Evolutionary conservation across 2,888 invertebrate species (phyloP).

Genomic region (Phengaris alcon): DNA sequence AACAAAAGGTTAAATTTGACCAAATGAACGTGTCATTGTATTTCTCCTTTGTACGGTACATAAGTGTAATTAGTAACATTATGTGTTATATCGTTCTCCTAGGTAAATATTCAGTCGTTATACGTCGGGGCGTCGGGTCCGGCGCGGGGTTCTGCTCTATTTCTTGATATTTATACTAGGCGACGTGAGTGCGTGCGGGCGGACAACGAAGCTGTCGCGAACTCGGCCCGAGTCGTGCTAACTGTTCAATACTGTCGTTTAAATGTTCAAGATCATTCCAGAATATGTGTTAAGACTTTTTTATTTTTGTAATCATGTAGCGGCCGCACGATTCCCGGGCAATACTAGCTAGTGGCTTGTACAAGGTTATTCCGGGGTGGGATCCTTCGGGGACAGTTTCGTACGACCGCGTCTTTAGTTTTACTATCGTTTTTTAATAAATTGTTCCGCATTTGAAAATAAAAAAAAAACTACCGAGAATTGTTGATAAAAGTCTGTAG

Average conservation of each 20-base stretch:
- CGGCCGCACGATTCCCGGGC: neutral
- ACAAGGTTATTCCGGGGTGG: neutral
- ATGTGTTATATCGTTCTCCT: too few relatives aligned
- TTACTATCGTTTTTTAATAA: neutral
- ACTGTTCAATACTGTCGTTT: too few relatives aligned
- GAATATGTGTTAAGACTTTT: neutral
- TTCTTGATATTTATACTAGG: neutral
- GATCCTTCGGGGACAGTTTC: neutral
- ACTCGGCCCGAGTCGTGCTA: neutral
- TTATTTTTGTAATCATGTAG: neutral
- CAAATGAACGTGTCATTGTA: too few relatives aligned
- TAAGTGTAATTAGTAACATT: too few relatives aligned
- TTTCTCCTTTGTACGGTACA: too few relatives aligned
- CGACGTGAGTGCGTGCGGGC: neutral
- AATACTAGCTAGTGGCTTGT: neutral
- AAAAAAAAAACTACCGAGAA: neutral
- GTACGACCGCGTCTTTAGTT: neutral
- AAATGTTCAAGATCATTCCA: slow-evolving; percentile 29
- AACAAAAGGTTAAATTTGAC: too few relatives aligned
- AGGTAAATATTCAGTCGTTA: too few relatives aligned
- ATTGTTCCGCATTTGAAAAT: neutral
- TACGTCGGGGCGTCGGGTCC: neutral
- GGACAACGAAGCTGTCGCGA: neutral
- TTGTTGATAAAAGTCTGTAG: neutral
- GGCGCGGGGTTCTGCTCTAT: neutral